Conservation (phyloP, 2,888 invertebrate species). For the Masnerella sp. region DNA sequence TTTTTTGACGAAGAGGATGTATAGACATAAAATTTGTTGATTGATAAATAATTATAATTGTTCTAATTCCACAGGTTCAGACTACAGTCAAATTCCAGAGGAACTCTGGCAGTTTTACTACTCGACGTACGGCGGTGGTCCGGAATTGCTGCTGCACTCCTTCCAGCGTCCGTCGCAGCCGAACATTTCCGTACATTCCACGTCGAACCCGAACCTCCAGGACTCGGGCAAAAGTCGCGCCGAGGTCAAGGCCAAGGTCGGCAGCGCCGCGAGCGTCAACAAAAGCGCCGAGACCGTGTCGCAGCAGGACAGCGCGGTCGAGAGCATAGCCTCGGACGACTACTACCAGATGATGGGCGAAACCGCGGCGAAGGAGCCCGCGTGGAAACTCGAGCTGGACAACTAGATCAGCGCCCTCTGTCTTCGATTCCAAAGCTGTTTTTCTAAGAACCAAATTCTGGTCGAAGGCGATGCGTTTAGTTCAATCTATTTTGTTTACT, state of each 20-base stretch:
- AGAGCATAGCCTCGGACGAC: conserved; percentile 71
- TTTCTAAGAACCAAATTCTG: no score
- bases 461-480: no score
- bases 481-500: no score
- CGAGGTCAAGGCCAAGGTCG: conserved; percentile 66
- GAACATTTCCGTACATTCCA: conserved; percentile 75
- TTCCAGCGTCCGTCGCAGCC: conserved; percentile 73
- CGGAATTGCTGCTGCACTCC: conserved; percentile 82
- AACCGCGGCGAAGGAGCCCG: no score
- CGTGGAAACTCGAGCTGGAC: no score
- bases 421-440: no score
- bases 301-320: conserved; percentile 72
- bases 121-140: conserved; percentile 93
- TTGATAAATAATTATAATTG: no score
- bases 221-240: conserved; percentile 71
- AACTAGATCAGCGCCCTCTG: no score
- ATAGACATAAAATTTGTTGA: no score
- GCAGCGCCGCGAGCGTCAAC: conserved; percentile 60
- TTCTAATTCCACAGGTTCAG: no score
- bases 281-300: conserved; percentile 73
- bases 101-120: conserved; percentile 93
- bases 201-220: conserved; percentile 71
- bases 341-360: conserved; percentile 67
- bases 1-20: no score
- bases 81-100: conserved; percentile 89